Conservation (phyloP, 2,888 invertebrate genomes). For the Hirtodrosophila alboralis region DNA sequence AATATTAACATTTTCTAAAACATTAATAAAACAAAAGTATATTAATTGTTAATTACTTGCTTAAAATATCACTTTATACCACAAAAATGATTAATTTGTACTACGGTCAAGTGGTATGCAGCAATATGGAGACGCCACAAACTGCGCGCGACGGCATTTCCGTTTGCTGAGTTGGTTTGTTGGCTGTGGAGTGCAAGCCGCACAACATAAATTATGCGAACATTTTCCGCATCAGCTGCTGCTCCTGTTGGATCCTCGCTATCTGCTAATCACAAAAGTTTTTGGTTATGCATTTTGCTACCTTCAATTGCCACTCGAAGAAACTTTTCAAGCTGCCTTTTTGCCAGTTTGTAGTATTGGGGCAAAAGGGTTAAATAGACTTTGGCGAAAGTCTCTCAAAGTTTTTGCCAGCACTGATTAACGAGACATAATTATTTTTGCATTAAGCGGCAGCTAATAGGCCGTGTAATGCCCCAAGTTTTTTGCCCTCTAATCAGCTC, state of each 20-base stretch:
- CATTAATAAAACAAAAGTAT: too few species aligned
- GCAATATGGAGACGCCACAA: constrained; percentile 32
- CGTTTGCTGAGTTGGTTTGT: constrained; percentile 58
- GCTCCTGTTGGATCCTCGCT: constrained; percentile 41
- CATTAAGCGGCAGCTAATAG: constrained; percentile 75
- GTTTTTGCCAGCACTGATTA: constrained; percentile 65
- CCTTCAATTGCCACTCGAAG: constrained; percentile 69
- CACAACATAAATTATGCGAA: constrained; percentile 76
- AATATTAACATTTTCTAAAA: too few species aligned
- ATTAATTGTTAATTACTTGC: too few species aligned
- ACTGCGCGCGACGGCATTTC: constrained; percentile 68
- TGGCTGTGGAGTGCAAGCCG: constrained; percentile 56
- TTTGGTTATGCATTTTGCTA: constrained; percentile 54
- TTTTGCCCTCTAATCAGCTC: constrained; percentile 61
- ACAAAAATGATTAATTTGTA: too few species aligned
- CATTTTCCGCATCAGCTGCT: constrained; percentile 67
- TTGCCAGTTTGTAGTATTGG: constrained; percentile 4
- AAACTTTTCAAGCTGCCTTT: constrained; percentile 27
- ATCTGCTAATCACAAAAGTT: constrained; percentile 79
- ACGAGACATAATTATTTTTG: constrained; percentile 77
- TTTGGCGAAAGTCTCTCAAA: constrained; percentile 63
- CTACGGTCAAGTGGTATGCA: not conserved
- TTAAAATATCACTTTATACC: too few species aligned
- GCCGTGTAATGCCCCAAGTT: constrained; percentile 70
- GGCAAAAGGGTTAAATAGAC: constrained; percentile 49